Evolutionary conservation across 2,113 vertebrate species (phyloP).

Genomic region (Limanda limanda): DNA sequence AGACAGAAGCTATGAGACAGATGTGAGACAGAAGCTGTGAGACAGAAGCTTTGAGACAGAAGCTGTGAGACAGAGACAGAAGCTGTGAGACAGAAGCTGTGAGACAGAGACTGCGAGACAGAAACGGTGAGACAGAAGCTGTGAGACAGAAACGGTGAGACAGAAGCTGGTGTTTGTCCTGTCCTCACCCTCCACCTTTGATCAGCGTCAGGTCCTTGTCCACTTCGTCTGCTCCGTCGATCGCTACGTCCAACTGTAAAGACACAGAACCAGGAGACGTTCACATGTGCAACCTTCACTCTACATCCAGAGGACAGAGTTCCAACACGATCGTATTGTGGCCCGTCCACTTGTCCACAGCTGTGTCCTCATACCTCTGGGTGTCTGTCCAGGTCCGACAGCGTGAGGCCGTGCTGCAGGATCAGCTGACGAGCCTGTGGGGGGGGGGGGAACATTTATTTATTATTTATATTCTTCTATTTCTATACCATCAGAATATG

Average conservation of each 20-base stretch:
- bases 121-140: conserved; percentile 76
- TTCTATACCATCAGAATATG: too few relatives aligned
- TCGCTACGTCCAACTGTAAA: conserved; percentile 92
- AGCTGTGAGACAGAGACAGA: too few relatives aligned
- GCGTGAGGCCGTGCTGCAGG: conserved; percentile 88
- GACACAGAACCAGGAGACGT: neutral
- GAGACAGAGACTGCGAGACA: conserved; percentile 70
- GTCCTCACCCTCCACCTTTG: conserved; percentile 96
- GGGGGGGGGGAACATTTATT: neutral
- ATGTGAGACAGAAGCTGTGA: too few relatives aligned
- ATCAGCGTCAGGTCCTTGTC: conserved; percentile 93
- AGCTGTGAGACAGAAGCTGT: too few relatives aligned
- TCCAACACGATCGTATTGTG: too few relatives aligned
- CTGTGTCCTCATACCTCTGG: conserved; percentile 86
- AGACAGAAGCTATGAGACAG: too few relatives aligned
- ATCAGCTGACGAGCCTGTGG: conserved; percentile 95
- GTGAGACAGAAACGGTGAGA: too few relatives aligned
- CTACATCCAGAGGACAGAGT: too few relatives aligned
- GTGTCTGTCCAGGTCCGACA: conserved; percentile 94
- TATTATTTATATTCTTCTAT: too few relatives aligned
- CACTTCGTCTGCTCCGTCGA: conserved; percentile 98
- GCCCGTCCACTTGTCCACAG: neutral
- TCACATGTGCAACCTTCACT: neutral
- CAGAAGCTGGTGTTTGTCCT: conserved; percentile 44
- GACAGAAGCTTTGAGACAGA: too few relatives aligned